A percentile compares a stretch with the other conserved stretches of the same genome.
These are phyloP conservation scores for Macrocentrus cingulum DNA, from an alignment of 1,140 invertebrate genomes.

Conservation along the genomic window DNA sequence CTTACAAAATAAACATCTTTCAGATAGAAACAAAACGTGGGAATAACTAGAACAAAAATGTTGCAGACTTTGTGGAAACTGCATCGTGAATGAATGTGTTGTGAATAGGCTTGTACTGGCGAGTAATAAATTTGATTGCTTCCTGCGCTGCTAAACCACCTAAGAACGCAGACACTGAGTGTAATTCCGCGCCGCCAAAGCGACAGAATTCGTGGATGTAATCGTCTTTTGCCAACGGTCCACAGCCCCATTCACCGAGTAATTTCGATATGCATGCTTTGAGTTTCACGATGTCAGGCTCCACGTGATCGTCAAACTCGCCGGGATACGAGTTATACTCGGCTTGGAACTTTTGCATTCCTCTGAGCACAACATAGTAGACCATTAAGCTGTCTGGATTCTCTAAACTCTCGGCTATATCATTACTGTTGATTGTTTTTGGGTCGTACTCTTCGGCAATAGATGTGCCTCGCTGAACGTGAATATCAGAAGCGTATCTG, in stretches of 20 bases:
- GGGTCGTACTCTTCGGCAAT: conserved; percentile 78
- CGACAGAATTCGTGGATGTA: conserved; percentile 92
- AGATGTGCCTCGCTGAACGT: conserved; percentile 77
- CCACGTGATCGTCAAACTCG: conserved; percentile 81
- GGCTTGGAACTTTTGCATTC: conserved; percentile 84
- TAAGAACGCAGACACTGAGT: conserved; percentile 92
- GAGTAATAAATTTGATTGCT: conserved; percentile 95
- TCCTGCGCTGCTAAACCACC: conserved; percentile 94
- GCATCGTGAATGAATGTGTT: conserved; percentile 97
- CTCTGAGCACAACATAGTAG: conserved; percentile 88
- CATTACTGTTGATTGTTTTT: conserved; percentile 59
- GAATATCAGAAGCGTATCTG: conserved; percentile 79
- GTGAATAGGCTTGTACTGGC: conserved; percentile 94
- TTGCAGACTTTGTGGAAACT: conserved; percentile 82
- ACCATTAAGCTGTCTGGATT: conserved; percentile 84
- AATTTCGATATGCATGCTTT: conserved; percentile 81
- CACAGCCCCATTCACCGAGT: conserved; percentile 82
- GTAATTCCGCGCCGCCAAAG: conserved; percentile 92
- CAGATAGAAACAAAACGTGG: background rate
- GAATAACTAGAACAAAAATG: conserved; percentile 65
- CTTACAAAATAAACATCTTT: background rate
- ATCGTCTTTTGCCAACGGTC: conserved; percentile 83
- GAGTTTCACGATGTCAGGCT: conserved; percentile 84
- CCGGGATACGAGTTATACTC: conserved; percentile 92
- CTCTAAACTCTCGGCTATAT: conserved; percentile 67